A percentile compares a stretch with the other conserved stretches of the same genome.
phyloP scores from a whole-genome alignment of 1,140 invertebrate genomes.

The Neomicropteryx cornuta region DNA sequence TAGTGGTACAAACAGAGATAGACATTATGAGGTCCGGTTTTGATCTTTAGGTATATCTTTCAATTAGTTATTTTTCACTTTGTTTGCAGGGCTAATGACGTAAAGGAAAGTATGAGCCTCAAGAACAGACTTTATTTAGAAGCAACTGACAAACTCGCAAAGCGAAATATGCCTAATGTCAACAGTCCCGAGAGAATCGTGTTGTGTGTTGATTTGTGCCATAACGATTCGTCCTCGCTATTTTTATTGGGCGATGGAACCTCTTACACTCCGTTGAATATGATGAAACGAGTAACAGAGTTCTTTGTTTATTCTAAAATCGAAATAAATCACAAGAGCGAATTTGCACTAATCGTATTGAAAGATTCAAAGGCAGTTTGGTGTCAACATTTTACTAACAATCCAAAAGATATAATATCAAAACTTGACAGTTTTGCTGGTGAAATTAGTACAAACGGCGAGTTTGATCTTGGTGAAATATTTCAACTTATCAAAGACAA shows the following conservation, averaged over 20 bases:
- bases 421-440: slow-evolving; percentile 41
- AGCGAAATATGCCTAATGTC: slow-evolving; percentile 34
- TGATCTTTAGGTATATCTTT: no score
- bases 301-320: slow-evolving; percentile 56
- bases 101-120: no score
- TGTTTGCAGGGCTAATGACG: no score
- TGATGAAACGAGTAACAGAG: slow-evolving; percentile 51
- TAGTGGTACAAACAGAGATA: no score
- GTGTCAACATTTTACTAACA: slow-evolving; percentile 51
- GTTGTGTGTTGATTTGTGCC: slow-evolving; percentile 54
- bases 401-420: slow-evolving; percentile 45
- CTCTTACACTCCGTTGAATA: slow-evolving; percentile 43
- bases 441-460: slow-evolving; percentile 38
- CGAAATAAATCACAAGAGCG: slow-evolving; percentile 48
- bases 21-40: no score
- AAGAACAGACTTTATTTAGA: no score
- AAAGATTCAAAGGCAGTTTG: slow-evolving; percentile 42
- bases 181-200: slow-evolving; percentile 53
- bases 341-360: slow-evolving; percentile 54
- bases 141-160: slow-evolving; percentile 9
- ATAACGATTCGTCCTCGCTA: slow-evolving; percentile 44
- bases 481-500: slow-evolving; percentile 45
- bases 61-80: no score
- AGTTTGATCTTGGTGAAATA: slow-evolving; percentile 44
- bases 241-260: slow-evolving; percentile 46